These are phyloP conservation scores for Coptotermes formosanus DNA, from an alignment of 1,140 invertebrate genomes.

Conservation along the genomic window DNA sequence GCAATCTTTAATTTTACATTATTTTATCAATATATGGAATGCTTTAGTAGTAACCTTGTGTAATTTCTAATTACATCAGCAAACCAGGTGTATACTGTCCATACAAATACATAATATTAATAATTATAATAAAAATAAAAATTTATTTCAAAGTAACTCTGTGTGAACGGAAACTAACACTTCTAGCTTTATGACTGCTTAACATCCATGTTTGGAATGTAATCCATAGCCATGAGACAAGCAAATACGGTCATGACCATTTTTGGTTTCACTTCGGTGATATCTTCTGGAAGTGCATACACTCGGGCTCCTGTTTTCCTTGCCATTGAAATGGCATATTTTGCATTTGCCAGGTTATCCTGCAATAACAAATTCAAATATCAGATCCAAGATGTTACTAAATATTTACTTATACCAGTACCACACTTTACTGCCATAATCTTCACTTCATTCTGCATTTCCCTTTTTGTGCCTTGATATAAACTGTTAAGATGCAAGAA, in stretches of 20 bases:
- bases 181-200: conserved; percentile 25
- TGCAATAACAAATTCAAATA: conserved; percentile 49
- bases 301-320: conserved; percentile 95
- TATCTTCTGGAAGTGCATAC: conserved; percentile 98
- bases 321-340: conserved; percentile 98
- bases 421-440: no score
- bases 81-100: neutral
- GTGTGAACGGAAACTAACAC: neutral
- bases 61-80: neutral
- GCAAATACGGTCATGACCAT: conserved; percentile 99
- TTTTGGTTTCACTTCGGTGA: conserved; percentile 96
- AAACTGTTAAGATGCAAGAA: no score
- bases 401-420: no score
- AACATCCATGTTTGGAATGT: conserved; percentile 80
- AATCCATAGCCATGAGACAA: conserved; percentile 96
- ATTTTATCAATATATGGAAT: neutral
- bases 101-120: neutral
- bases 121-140: neutral
- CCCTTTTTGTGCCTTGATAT: no score
- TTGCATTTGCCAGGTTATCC: conserved; percentile 94
- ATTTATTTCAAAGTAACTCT: neutral
- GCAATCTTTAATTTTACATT: no score
- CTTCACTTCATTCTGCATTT: no score
- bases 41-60: neutral
- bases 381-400: neutral